Conservation (phyloP, 2,113 vertebrate genomes). For the Pao palembangensis region DNA sequence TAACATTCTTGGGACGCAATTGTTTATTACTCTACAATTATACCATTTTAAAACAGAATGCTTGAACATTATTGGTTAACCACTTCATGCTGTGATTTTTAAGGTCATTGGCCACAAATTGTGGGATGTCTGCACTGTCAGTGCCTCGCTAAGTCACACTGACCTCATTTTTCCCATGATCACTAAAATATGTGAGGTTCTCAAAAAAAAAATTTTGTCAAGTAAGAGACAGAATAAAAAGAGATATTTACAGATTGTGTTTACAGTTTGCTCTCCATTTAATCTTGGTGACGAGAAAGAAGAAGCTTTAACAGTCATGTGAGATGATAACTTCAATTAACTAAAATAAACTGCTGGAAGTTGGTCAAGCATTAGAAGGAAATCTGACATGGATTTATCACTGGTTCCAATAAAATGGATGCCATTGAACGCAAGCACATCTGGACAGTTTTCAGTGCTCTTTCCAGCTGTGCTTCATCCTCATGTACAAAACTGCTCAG, state of each 20-base stretch:
- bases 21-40: background rate
- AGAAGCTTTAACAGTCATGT: too few species aligned
- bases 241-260: too few species aligned
- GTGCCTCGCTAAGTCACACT: slow-evolving; percentile 43
- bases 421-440: slow-evolving; percentile 13
- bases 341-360: too few species aligned
- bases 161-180: slow-evolving; percentile 67
- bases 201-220: slow-evolving; percentile 44
- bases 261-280: background rate
- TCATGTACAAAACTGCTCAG: too few species aligned
- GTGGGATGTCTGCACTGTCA: slow-evolving; percentile 41
- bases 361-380: too few species aligned
- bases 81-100: slow-evolving; percentile 18
- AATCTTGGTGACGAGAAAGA: too few species aligned
- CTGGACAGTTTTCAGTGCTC: slow-evolving; percentile 12
- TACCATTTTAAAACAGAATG: background rate
- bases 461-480: slow-evolving; percentile 14
- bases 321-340: too few species aligned
- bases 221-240: slow-evolving; percentile 25
- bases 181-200: slow-evolving; percentile 47
- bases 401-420: too few species aligned
- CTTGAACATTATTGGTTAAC: background rate
- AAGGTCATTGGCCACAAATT: slow-evolving; percentile 32
- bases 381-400: too few species aligned
- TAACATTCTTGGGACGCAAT: background rate